Conservation (phyloP, 2,888 invertebrate species). For the Pherbina coryleti region DNA sequence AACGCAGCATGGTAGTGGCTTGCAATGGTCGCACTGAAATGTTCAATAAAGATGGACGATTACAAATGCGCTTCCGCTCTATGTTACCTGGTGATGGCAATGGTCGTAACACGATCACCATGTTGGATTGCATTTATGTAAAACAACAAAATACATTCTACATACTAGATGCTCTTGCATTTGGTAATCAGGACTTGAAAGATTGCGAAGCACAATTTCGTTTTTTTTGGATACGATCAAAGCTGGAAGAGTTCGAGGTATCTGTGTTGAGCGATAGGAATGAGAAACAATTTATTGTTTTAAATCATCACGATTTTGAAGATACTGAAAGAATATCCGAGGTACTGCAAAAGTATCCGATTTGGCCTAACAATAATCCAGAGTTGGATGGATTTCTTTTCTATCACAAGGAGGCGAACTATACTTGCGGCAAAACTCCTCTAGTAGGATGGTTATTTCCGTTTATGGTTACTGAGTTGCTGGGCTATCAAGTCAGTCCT, state of each 20-base stretch:
- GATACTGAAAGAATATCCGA: conserved; percentile 53
- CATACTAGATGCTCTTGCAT: conserved; percentile 79
- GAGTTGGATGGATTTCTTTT: conserved; percentile 89
- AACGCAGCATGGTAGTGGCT: conserved; percentile 85
- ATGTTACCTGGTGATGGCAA: conserved; percentile 61
- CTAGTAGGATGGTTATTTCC: conserved; percentile 93
- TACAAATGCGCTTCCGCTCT: conserved; percentile 71
- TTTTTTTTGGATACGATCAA: conserved; percentile 84
- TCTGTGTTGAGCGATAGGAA: conserved; percentile 45
- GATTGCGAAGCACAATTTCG: conserved; percentile 78
- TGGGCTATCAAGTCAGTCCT: conserved; percentile 64
- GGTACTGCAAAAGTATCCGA: conserved; percentile 59
- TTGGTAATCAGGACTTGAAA: conserved; percentile 61
- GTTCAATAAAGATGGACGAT: conserved; percentile 77
- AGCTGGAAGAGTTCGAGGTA: conserved; percentile 74
- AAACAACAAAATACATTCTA: conserved; percentile 75
- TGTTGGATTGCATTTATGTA: conserved; percentile 88
- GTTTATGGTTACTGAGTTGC: conserved; percentile 86
- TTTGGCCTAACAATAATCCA: conserved; percentile 67
- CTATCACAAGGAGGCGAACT: conserved; percentile 87
- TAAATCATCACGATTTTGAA: conserved; percentile 59
- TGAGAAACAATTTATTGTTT: conserved; percentile 54
- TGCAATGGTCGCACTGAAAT: conserved; percentile 77
- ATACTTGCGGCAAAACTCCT: conserved; percentile 84
- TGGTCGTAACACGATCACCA: conserved; percentile 50